Base-by-base conservation (phyloP, 2,888 invertebrate species). In the Pristionchus japonicus region DNA sequence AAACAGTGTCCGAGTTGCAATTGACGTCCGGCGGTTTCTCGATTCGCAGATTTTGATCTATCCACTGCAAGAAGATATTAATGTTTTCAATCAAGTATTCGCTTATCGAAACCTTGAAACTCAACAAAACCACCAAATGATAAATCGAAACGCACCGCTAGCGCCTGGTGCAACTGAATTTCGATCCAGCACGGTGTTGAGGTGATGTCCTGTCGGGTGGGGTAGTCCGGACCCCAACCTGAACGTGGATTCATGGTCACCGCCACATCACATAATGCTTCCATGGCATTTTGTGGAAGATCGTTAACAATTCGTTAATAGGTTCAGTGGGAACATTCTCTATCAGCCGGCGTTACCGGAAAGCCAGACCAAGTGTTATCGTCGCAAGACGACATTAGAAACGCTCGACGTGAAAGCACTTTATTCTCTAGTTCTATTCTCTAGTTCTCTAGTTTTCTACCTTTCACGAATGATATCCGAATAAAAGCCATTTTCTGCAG, bases 111-210 rank as follows among this genome's bases (percentile, higher is more conserved):
- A n/a, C n/a, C n/a, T n/a, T n/a, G 47, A 67, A 67, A 67, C 31
- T 31, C 31, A 67, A 67, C 31, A 4, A 31, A 34, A 34, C 20
- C 67, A 67, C 15, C 17, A 47, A 27, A 0, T 27, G 0, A 27
- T 3, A n/a, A 52, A 52, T 23, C 17, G 0, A 9, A 43, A 43
- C 40, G 3, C 40, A 86, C 86, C 67, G 88, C 88, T 15, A 99
- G 96, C 3, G 99, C 99, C 7, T 98, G 98, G 94, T 99, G 98
- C 49, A 99, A 96, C 95, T 99, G 99, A 90, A 98, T 97, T 95
- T 99, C 99, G 90, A 99, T 98, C 99, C 99, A 99, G 95, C 99
- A 99, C 0, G 99, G 99, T 0, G 99, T 99, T 85, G 97, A 98
- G 0, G 99, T 99, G 34, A 99, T 98, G 94, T 99, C 98, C 95